phyloP scores from a whole-genome alignment of 2,797 vertebrate genomes.

The Sebastolobus alascanus region DNA sequence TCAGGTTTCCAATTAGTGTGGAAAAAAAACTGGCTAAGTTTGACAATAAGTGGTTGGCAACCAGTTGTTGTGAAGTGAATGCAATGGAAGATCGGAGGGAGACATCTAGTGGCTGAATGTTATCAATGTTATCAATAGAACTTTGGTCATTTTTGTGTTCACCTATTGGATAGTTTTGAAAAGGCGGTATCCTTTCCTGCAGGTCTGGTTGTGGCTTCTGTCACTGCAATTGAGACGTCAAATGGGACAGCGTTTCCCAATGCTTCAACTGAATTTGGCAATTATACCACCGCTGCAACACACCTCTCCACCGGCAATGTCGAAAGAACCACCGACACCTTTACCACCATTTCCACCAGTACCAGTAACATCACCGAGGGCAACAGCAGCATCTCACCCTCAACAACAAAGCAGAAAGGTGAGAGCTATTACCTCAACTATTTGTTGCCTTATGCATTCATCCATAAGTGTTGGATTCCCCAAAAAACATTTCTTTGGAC shows the following conservation, averaged over 20 bases:
- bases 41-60: too few relatives aligned
- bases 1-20: too few relatives aligned
- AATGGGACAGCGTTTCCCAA: fast-evolving
- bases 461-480: neutral
- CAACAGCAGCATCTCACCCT: neutral
- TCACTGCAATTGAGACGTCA: fast-evolving
- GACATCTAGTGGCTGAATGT: too few relatives aligned
- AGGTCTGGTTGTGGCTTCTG: slow-evolving; percentile 50
- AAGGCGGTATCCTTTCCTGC: neutral
- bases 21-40: too few relatives aligned
- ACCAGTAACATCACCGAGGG: fast-evolving
- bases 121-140: too few relatives aligned
- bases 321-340: too few relatives aligned
- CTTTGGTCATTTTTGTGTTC: neutral
- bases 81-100: too few relatives aligned
- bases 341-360: fast-evolving
- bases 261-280: fast-evolving
- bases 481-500: neutral
- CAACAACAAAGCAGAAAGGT: neutral
- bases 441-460: neutral
- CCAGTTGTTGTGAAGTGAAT: too few relatives aligned
- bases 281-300: fast-evolving
- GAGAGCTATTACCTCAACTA: neutral
- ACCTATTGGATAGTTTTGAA: neutral
- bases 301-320: fast-evolving